These are phyloP conservation scores for Nycticryphes semicollaris DNA, from an alignment of 2,113 vertebrate species.

Conservation along the genomic window DNA sequence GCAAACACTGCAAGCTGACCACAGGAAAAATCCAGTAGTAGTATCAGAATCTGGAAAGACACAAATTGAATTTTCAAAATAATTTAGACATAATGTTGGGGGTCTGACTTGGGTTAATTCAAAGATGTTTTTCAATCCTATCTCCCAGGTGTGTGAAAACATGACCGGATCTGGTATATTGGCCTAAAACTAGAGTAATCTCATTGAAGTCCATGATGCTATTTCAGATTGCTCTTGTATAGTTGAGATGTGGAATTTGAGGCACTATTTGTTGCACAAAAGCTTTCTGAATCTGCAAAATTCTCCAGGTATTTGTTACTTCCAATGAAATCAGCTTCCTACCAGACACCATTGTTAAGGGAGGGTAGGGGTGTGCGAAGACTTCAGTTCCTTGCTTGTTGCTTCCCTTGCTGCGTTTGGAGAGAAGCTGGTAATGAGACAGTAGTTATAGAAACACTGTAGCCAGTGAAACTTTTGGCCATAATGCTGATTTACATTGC, in stretches of 20 bases:
- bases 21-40: not conserved
- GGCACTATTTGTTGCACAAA: not conserved
- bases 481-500: not conserved
- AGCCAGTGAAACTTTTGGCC: not conserved
- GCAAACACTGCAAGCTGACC: not conserved
- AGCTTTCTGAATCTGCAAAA: not conserved
- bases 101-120: not conserved
- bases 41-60: not conserved
- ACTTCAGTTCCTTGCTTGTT: not conserved
- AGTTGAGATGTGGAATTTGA: not conserved
- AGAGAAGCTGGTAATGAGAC: rapidly evolving
- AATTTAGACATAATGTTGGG: not conserved
- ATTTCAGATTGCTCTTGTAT: not conserved
- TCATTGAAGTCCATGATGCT: not conserved
- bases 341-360: not conserved
- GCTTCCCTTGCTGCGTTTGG: not conserved
- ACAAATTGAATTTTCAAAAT: not conserved
- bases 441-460: not conserved
- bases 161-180: not conserved
- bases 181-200: not conserved
- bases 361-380: rapidly evolving
- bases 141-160: not conserved
- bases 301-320: not conserved
- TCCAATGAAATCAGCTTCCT: not conserved
- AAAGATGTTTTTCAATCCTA: not conserved